Base-by-base conservation (phyloP, 2,888 invertebrate species). In the Cremastobaeus sp. region DNA sequence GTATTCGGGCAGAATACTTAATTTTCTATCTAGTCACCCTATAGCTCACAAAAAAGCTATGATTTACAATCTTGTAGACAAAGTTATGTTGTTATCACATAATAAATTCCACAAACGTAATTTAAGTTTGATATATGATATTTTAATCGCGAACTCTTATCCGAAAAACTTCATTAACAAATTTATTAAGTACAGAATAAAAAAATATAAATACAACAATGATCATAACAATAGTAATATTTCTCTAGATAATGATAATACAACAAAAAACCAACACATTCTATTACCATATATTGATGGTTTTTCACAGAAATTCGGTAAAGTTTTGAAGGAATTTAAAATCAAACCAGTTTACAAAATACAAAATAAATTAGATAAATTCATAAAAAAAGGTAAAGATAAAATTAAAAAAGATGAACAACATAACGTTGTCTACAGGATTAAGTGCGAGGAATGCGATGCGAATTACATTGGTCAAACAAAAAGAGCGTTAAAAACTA, bases 61-160 rank as follows among this genome's bases (percentile, higher is more conserved):
- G 12, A 20, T 34, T 14, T 50, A 50, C n/a, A 18, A 34, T 12
- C 9, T 50, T 8, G 14, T 50, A 6, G 50, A 50, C 11, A 50
- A 35, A 12, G 35, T 21, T 2, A 50, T 50, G 8, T 20, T 34
- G 8, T 8, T 50, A 4, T 34, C 35, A 20, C 12, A 50, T 20
- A 4, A 21, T 8, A 11, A 8, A 32, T 50, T 34, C 15, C 50
- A 50, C 8, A 2, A 6, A 1, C 9, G 28, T 4, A 45, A 28
- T 9, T 14, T 45, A 2, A 21, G 21, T 2, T 43, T 43, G 2
- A n/a, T 21, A 2, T 21, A 21, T 21, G 3, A 20, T 1, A 21
- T 43, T 3, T 11, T 43, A 21, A 11, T 12, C 8, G 11, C 15
- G 11, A 43, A 43, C 6, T 39, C 9, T 18, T 39, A 39, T 12